Evolutionary conservation across 2,113 vertebrate genomes (phyloP).

Genomic region (Microtus oregoni): DNA sequence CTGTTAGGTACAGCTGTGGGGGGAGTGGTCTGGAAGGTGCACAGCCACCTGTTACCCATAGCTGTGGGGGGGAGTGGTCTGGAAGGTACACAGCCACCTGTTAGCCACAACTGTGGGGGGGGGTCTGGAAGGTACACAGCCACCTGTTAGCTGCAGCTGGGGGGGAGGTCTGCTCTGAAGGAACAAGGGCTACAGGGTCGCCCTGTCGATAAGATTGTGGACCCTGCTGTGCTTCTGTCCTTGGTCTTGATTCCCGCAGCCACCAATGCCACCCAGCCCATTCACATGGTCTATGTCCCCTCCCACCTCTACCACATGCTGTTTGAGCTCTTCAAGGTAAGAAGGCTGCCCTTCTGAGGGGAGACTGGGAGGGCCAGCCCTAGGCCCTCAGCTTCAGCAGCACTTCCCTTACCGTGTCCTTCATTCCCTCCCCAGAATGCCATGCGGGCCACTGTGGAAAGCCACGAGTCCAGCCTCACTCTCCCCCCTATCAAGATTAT

Average conservation of each 20-base stretch:
- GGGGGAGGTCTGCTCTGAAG: background rate
- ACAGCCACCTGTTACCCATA: background rate
- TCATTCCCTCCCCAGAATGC: conserved; percentile 89
- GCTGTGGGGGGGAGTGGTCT: accelerated
- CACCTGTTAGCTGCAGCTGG: background rate
- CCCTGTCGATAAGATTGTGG: background rate
- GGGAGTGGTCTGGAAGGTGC: background rate
- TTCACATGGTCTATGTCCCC: conserved; percentile 95
- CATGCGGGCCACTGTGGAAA: conserved; percentile 97
- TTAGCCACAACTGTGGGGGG: background rate
- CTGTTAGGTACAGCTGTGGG: background rate
- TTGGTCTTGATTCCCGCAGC: conserved; percentile 80
- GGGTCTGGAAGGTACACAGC: background rate
- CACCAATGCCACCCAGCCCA: conserved; percentile 85
- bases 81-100: background rate
- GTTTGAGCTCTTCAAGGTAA: conserved; percentile 98
- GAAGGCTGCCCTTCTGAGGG: background rate
- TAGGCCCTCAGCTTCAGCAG: background rate
- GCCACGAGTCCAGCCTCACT: conserved; percentile 87
- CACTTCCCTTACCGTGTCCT: background rate
- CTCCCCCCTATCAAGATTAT: conserved; percentile 92
- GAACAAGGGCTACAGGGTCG: no score
- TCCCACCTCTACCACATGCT: conserved; percentile 98
- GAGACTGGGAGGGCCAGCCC: background rate
- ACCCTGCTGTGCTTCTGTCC: background rate